Base-by-base conservation (phyloP, 1,140 invertebrate species). In the Cydia amplana region DNA sequence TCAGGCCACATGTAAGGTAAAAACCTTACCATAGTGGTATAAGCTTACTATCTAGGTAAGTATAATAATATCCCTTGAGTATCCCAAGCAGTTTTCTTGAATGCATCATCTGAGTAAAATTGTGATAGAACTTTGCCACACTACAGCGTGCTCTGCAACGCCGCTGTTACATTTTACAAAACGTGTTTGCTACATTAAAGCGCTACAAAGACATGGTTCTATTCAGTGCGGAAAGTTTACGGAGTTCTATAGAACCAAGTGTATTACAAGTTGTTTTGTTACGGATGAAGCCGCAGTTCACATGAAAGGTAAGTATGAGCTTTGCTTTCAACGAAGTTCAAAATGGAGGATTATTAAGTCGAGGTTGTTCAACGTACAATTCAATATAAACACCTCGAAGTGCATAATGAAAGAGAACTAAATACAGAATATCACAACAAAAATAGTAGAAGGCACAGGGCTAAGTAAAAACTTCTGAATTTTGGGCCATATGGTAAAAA, bases 161-260 rank as follows among this genome's bases (percentile, higher is more conserved):
- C 28, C 32, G 28, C 65, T 70, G 64, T 67, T 70, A 40, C 65
- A 18, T 40, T 70, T 43, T 43, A 43, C 65, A 70, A 70, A 70
- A 70, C 65, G 65, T 70, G 65, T 70, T 70, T 70, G 65, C 65
- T 36, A 23, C 65, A 70, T 70, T 70, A 70, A 70, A 70, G 32
- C 32, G 16, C 32, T 18, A 70, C 65, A 70, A 70, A 70, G 65
- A 70, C 65, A 70, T 36, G 28, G 32, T 70, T 40, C 65, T 23
- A 70, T 70, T 70, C 65, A 70, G 16, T 40, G 28, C 25, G 16
- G 65, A 40, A 70, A 70, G 28, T 70, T 70, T 18, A 36, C 65
- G 6, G 65, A 70, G 28, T 70, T 36, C 28, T 14, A 70, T 36
- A 36, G 16, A 70, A 70, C 32, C 32, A 70, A 70, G 28, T 70